Conservation (phyloP, 2,797 vertebrate species). For the Notolabrus celidotus region DNA sequence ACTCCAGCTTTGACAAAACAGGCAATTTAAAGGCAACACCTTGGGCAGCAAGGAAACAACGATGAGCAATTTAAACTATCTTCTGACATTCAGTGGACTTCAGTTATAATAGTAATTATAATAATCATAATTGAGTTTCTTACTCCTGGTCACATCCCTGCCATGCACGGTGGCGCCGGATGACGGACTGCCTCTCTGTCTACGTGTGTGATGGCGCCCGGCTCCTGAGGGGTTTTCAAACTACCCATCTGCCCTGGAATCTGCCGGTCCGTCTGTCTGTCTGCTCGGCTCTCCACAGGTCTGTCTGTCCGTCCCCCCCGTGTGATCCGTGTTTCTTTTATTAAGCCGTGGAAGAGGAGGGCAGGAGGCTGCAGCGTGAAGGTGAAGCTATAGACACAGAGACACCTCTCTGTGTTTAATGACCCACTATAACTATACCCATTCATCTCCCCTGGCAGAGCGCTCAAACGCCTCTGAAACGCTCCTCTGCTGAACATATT, state of each 20-base stretch:
- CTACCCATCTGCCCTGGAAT: slow-evolving; percentile 74
- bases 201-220: slow-evolving; percentile 44
- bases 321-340: slow-evolving; percentile 68
- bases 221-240: slow-evolving; percentile 53
- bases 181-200: slow-evolving; percentile 27
- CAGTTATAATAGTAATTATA: neutral
- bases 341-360: slow-evolving; percentile 53
- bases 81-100: slow-evolving; percentile 15
- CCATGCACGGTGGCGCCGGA: slow-evolving; percentile 21
- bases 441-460: slow-evolving; percentile 75
- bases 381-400: slow-evolving; percentile 75
- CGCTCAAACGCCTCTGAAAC: slow-evolving; percentile 60
- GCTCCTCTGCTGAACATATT: slow-evolving; percentile 57
- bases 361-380: slow-evolving; percentile 73
- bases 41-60: neutral
- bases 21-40: slow-evolving; percentile 1
- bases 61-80: slow-evolving; percentile 1
- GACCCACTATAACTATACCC: slow-evolving; percentile 77
- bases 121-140: neutral
- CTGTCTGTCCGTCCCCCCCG: slow-evolving; percentile 63
- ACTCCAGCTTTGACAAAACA: neutral
- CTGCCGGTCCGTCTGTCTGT: slow-evolving; percentile 56
- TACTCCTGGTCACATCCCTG: slow-evolving; percentile 16
- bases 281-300: slow-evolving; percentile 71
- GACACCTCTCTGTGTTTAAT: slow-evolving; percentile 77